Percentiles rank a stretch among this genome's conserved stretches.
Evolutionary conservation across 2,888 invertebrate genomes (phyloP).

Genomic region (Alloscopus bannaensis): DNA sequence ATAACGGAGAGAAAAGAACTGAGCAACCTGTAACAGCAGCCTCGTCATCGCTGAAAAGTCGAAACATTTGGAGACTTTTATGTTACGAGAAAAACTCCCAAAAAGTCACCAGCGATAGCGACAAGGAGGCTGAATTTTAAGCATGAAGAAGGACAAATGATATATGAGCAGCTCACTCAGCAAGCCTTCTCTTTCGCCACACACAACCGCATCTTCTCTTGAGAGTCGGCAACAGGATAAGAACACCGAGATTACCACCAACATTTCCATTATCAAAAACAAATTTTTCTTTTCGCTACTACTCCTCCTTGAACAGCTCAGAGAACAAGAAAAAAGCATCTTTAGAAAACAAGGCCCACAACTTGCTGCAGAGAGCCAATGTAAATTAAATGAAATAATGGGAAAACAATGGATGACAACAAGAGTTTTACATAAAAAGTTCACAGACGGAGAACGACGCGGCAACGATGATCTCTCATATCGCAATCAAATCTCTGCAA

Average conservation of each 20-base stretch:
- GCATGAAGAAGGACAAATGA: constrained; percentile 37
- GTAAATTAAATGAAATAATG: constrained; percentile 28
- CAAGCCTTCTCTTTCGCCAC: constrained; percentile 31
- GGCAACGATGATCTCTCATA: not conserved
- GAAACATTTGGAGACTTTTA: constrained; percentile 32
- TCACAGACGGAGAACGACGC: not conserved
- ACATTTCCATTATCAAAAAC: constrained; percentile 48
- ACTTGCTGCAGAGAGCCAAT: constrained; percentile 16
- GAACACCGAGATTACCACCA: constrained; percentile 23
- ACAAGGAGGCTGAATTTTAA: constrained; percentile 17
- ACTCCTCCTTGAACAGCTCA: not conserved
- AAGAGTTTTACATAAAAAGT: no score
- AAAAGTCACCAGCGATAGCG: constrained; percentile 24
- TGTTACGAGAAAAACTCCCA: no score
- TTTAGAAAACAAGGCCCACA: no score
- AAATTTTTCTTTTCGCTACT: constrained; percentile 30
- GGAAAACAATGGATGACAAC: constrained; percentile 37
- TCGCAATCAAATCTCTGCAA: no score
- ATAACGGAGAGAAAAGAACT: no score
- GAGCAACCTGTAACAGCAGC: constrained; percentile 41
- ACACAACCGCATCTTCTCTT: constrained; percentile 30
- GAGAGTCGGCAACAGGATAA: constrained; percentile 6
- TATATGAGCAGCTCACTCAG: constrained; percentile 56
- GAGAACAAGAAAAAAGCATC: constrained; percentile 7
- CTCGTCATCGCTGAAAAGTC: constrained; percentile 21